Evolutionary conservation across 2,888 invertebrate genomes (phyloP), one percentile per base, ranked within the genome.

Genomic region (Schrankia costaestrigalis): DNA sequence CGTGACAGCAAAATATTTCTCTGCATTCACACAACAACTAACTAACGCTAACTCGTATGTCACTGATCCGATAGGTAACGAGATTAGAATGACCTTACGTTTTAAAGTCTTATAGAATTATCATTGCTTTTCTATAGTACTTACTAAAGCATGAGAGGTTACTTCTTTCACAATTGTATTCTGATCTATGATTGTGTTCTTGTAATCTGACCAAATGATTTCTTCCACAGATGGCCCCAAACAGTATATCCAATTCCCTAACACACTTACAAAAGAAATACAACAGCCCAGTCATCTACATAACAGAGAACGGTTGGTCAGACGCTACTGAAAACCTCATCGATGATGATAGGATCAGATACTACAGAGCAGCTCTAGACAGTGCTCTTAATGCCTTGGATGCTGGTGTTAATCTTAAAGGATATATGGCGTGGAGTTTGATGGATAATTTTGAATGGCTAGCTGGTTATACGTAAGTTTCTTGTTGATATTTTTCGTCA

Each of bases 391-490:
- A 88, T 22, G 68, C 77, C 0, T 48, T 89, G 8, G 81, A 87
- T 3, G 86, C 79, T 11, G 87, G 86, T 0, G 33, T 56, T 0
- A 51, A 45, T 1, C 28, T 90, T 0, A 57, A 51, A 17, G 91
- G 90, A 0, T 93, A 91, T 52, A 88, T 90, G 0, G 87, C 86
- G 0, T 92, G 93, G 92, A 90, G 90, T 30, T 69, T 93, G 0
- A 80, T 93, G 78, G 93, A 93, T 49, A 92, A 91, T 48, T 89
- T 93, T 22, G 92, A 93, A 57, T 93, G 92, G 92, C 63, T 60
- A 1, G 63, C 66, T 18, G 93, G 92, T 0, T 91, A 91, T 70
- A 86, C 84, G 88, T 91, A 74, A 89, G 89, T 46, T 13, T 22
- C 17, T 5, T 5, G 7, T 17, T 5, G 3, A 5, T 17, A 3